Percentiles rank a stretch among this genome's conserved stretches.
phyloP scores from a whole-genome alignment of 1,140 invertebrate species.

The Drosophila tristis region DNA sequence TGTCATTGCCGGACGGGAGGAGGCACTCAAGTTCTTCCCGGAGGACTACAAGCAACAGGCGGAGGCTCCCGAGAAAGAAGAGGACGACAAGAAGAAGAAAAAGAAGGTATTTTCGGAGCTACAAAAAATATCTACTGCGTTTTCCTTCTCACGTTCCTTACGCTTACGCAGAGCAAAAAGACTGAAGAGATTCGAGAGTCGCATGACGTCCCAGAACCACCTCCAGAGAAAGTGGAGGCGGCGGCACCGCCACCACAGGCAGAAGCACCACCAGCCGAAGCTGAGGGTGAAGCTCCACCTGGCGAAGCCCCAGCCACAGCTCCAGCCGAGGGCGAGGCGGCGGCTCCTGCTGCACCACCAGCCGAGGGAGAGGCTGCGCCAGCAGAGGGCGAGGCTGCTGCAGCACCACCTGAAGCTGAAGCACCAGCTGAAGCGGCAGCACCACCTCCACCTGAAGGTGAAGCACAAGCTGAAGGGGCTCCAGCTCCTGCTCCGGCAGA shows the following conservation, averaged over 20 bases:
- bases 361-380: not conserved
- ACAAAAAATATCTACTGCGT: not conserved
- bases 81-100: conserved; percentile 29
- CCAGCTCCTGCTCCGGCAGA: not conserved
- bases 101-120: conserved; percentile 29
- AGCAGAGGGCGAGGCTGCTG: conserved; percentile 3
- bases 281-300: not conserved
- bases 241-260: not conserved
- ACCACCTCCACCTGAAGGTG: not conserved
- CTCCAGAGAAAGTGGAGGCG: not conserved
- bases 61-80: conserved; percentile 20
- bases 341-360: not conserved
- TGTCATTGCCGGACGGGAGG: conserved; percentile 85
- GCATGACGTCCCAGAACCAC: not conserved
- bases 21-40: conserved; percentile 87
- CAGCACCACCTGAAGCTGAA: conserved; percentile 1
- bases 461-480: not conserved
- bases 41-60: conserved; percentile 85
- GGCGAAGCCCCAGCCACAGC: not conserved
- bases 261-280: not conserved
- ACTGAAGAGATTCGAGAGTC: not conserved
- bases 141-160: not conserved
- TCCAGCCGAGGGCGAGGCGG: not conserved
- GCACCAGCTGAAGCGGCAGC: not conserved
- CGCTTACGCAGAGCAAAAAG: conserved; percentile 17